Conservation (phyloP, 2,888 invertebrate genomes). For the Neocrepidodera transversa region DNA sequence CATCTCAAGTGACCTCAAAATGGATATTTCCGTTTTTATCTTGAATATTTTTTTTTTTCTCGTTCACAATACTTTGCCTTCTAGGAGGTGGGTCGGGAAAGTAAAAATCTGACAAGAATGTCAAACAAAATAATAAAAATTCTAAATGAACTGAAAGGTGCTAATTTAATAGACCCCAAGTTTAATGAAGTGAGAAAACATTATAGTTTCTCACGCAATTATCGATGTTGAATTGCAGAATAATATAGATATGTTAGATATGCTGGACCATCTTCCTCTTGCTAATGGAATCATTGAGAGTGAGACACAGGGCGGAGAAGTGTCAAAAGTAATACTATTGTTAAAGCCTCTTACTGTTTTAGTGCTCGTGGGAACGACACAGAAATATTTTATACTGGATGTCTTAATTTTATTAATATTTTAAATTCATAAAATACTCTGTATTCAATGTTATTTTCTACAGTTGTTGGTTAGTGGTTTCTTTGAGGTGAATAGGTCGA, state of each 20-base stretch:
- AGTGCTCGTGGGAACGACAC: slow-evolving; percentile 7
- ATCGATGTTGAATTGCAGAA: slow-evolving; percentile 37
- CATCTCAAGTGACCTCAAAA: no score
- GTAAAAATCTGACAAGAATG: no score
- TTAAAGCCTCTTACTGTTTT: slow-evolving; percentile 35
- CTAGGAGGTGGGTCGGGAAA: no score
- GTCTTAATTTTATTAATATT: no score
- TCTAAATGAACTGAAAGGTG: background rate
- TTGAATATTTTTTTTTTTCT: no score
- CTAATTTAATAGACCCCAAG: slow-evolving; percentile 1
- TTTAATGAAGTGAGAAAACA: slow-evolving; percentile 18
- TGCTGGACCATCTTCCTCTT: slow-evolving; percentile 30
- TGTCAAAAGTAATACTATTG: slow-evolving; percentile 53
- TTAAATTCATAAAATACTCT: no score
- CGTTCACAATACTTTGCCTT: no score
- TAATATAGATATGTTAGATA: slow-evolving; percentile 28
- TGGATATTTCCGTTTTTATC: no score
- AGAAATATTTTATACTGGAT: no score
- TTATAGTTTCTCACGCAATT: slow-evolving; percentile 34
- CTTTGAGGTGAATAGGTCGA: slow-evolving; percentile 11
- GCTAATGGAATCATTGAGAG: slow-evolving; percentile 48
- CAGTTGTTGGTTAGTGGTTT: slow-evolving; percentile 14
- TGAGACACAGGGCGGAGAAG: slow-evolving; percentile 53
- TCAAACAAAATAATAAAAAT: no score
- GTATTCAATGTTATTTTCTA: no score